Percentiles rank a stretch among this genome's conserved stretches.
These are phyloP conservation scores for Leptinotarsa lineolata DNA, from an alignment of 1,140 invertebrate species.

Conservation along the genomic window DNA sequence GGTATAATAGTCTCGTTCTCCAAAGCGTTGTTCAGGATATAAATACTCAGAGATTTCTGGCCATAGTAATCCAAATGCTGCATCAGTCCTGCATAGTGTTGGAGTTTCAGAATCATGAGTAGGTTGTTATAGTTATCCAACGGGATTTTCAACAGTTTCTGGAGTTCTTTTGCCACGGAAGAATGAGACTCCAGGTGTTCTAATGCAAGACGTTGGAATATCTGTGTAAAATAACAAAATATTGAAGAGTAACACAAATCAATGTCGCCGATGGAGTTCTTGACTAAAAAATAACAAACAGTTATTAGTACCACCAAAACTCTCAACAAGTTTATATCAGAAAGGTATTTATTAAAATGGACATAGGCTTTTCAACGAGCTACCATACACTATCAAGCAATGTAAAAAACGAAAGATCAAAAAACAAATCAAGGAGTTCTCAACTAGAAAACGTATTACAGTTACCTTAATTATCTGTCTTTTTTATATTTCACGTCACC, in stretches of 20 bases:
- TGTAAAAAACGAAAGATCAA: too few relatives aligned
- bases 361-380: too few relatives aligned
- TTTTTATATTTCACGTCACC: too few relatives aligned
- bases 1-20: constrained; percentile 87
- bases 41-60: constrained; percentile 82
- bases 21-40: constrained; percentile 85
- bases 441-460: too few relatives aligned
- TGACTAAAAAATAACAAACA: background rate
- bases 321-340: too few relatives aligned
- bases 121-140: constrained; percentile 94
- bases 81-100: constrained; percentile 84
- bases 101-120: constrained; percentile 79
- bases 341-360: too few relatives aligned
- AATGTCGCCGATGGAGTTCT: too few relatives aligned
- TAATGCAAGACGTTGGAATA: constrained; percentile 53
- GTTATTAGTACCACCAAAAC: background rate
- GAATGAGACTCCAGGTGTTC: constrained; percentile 75
- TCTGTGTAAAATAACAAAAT: constrained; percentile 34
- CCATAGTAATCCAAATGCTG: constrained; percentile 90
- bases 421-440: too few relatives aligned
- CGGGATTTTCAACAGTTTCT: constrained; percentile 91
- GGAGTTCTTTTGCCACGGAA: constrained; percentile 87
- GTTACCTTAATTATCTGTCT: too few relatives aligned
- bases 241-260: background rate
- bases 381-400: too few relatives aligned